phyloP scores from a whole-genome alignment of 2,113 vertebrate species.

The Calypte anna region DNA sequence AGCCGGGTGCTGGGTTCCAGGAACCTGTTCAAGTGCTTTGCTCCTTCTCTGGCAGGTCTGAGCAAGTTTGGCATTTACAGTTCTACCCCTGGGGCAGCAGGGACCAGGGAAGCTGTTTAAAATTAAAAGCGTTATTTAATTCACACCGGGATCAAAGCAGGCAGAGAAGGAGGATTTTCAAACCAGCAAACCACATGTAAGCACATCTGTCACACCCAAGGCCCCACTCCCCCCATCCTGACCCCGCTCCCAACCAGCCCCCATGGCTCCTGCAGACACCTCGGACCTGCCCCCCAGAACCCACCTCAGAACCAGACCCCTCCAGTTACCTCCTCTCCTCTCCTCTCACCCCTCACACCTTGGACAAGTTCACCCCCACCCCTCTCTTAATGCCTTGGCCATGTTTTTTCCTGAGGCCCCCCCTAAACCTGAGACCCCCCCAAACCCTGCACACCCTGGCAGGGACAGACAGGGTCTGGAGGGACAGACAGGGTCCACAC shows the following conservation, averaged over 20 bases:
- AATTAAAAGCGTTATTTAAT: conserved; percentile 50
- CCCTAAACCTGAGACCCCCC: not conserved
- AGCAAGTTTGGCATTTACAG: conserved; percentile 12
- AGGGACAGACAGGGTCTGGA: not conserved
- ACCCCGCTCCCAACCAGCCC: not conserved
- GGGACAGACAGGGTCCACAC: not conserved
- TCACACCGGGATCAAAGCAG: conserved; percentile 46
- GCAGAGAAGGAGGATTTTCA: conserved; percentile 14
- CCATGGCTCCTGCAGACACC: not conserved
- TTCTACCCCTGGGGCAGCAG: conserved; percentile 42
- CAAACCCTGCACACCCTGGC: no score
- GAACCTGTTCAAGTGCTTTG: conserved; percentile 40
- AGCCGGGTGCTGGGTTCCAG: not conserved
- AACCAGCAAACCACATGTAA: conserved; percentile 43
- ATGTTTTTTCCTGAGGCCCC: not conserved
- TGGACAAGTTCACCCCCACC: not conserved
- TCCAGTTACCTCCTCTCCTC: not conserved
- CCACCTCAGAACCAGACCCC: not conserved
- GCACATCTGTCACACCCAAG: not conserved
- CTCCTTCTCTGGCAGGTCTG: conserved; percentile 12
- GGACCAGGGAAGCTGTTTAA: conserved; percentile 26
- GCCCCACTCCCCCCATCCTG: not conserved
- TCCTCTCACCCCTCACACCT: not conserved
- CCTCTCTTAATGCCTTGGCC: not conserved
- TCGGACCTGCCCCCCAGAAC: not conserved